Evolutionary conservation across 1,140 invertebrate genomes (phyloP).

Genomic region (Eriocheir sinensis): DNA sequence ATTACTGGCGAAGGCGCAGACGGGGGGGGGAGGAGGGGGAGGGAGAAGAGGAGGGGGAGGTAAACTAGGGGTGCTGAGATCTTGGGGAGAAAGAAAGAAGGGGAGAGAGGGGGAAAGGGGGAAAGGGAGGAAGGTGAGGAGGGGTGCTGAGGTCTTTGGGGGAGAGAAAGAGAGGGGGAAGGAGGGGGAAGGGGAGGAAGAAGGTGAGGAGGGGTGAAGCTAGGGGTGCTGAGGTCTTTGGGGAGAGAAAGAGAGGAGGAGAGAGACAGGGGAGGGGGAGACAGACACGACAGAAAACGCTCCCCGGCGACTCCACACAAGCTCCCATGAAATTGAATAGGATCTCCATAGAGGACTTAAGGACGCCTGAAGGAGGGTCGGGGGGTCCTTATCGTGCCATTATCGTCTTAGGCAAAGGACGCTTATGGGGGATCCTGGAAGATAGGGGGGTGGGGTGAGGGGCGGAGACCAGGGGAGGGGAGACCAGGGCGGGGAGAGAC

Average conservation of each 20-base stretch:
- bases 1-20: neutral
- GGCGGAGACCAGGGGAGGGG: no score
- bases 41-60: constrained; percentile 6
- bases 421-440: no score
- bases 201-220: neutral
- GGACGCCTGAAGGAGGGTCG: no score
- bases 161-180: neutral
- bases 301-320: constrained; percentile 50
- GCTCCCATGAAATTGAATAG: constrained; percentile 67
- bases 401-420: no score
- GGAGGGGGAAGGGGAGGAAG: neutral
- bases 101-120: neutral
- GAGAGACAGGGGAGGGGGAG: neutral
- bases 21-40: neutral
- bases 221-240: no score
- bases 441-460: no score
- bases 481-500: neutral
- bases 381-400: no score
- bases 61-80: no score
- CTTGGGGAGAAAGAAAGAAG: neutral
- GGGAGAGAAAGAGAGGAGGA: neutral
- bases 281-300: neutral
- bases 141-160: neutral
- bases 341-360: constrained; percentile 46
- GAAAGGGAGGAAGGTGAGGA: neutral